These are phyloP conservation scores for Poecilia picta DNA, from an alignment of 2,797 vertebrate genomes.

Conservation along the genomic window DNA sequence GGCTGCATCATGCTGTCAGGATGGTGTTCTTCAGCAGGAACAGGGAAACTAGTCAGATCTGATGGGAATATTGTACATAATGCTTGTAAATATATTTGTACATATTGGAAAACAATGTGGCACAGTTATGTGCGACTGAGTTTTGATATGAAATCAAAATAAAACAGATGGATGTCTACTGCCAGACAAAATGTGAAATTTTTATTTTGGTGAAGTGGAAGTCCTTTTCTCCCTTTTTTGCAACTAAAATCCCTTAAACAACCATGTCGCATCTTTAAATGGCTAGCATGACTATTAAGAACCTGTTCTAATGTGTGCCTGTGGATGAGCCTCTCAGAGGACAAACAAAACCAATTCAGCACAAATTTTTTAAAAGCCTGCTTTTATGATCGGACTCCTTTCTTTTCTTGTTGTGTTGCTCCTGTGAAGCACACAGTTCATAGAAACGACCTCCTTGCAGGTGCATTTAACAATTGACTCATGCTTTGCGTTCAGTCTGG, in stretches of 20 bases:
- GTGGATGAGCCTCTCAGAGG: conserved; percentile 14
- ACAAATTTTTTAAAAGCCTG: conserved; percentile 45
- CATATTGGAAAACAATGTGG: not conserved
- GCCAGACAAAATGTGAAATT: not conserved
- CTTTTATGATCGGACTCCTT: conserved; percentile 25
- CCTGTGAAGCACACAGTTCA: not conserved
- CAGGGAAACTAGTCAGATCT: not conserved
- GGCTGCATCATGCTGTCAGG: not conserved
- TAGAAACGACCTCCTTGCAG: conserved; percentile 46
- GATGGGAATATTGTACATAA: not conserved
- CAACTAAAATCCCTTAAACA: not conserved
- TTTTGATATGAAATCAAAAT: not conserved
- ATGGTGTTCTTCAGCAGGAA: not conserved
- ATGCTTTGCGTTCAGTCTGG: conserved; percentile 30
- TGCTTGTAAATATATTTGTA: not conserved
- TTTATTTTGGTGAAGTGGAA: not conserved
- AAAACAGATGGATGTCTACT: not conserved
- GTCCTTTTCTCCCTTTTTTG: not conserved
- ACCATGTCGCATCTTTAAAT: not conserved
- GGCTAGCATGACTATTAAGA: not conserved
- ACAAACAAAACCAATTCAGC: conserved; percentile 18
- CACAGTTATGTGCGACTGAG: not conserved
- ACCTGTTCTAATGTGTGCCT: not conserved
- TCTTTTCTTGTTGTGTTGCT: not conserved
- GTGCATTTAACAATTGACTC: conserved; percentile 65